Percentiles rank a stretch among this genome's conserved stretches.
phyloP scores from a whole-genome alignment of 2,113 vertebrate species.

The Leptosomus discolor region DNA sequence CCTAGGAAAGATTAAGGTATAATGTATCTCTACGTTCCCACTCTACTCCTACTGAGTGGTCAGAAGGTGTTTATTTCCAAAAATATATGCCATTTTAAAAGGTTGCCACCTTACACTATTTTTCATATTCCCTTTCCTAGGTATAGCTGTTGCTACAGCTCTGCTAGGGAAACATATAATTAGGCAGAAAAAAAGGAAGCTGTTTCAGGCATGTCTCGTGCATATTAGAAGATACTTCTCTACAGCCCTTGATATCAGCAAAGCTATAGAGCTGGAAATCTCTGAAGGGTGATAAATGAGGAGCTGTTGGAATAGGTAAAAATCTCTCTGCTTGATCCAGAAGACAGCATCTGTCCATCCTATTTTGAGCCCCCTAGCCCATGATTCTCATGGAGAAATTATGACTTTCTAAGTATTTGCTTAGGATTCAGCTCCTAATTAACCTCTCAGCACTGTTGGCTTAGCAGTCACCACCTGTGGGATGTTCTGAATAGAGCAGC shows the following conservation, averaged over 20 bases:
- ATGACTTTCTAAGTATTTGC: not conserved
- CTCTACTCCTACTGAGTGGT: not conserved
- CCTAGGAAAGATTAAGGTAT: not conserved
- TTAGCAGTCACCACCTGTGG: not conserved
- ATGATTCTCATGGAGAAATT: not conserved
- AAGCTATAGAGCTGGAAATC: not conserved
- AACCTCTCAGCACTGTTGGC: not conserved
- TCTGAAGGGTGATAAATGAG: not conserved
- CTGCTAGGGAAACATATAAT: not conserved
- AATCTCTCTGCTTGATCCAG: not conserved
- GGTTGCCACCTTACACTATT: not conserved
- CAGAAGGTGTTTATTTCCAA: not conserved
- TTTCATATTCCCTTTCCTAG: not conserved
- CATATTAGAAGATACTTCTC: not conserved
- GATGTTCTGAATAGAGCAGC: not conserved
- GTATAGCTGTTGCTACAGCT: not conserved
- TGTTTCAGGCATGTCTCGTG: not conserved
- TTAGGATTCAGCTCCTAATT: not conserved
- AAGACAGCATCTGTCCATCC: not conserved
- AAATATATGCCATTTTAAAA: not conserved
- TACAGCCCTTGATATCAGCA: not conserved
- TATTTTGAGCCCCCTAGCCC: not conserved
- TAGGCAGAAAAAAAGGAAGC: not conserved
- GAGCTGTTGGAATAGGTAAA: not conserved
- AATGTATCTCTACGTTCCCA: not conserved